Conservation (phyloP, 2,113 vertebrate genomes). For the Erinaceus europaeus region DNA sequence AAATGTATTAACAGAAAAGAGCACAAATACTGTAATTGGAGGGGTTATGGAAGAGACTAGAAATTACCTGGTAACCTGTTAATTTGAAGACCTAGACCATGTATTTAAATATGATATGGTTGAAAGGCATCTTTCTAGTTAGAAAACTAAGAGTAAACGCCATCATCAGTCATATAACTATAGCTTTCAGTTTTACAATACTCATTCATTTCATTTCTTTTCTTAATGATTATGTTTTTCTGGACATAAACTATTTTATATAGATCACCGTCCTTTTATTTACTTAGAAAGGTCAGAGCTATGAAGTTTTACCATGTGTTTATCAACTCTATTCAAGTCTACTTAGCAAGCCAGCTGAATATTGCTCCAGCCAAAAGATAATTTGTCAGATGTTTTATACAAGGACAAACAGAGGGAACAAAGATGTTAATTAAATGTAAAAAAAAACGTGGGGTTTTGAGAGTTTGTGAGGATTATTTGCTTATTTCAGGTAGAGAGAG, state of each 20-base stretch:
- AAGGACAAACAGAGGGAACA: constrained; percentile 7
- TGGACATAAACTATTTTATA: constrained; percentile 4
- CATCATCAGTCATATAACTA: constrained; percentile 22
- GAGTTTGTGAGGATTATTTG: not conserved
- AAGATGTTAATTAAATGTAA: not conserved
- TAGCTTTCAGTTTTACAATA: constrained; percentile 36
- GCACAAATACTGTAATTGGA: constrained; percentile 50
- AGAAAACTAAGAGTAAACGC: constrained; percentile 22
- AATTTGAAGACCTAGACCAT: constrained; percentile 42
- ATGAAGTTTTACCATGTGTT: not conserved
- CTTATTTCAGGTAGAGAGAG: too few species aligned
- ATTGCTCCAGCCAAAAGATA: not conserved
- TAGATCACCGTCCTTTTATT: constrained; percentile 26
- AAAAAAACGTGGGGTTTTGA: not conserved
- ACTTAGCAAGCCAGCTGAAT: not conserved
- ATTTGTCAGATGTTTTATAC: constrained; percentile 45
- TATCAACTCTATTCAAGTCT: not conserved
- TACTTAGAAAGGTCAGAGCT: constrained; percentile 7
- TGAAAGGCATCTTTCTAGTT: constrained; percentile 47
- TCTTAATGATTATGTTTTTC: constrained; percentile 23
- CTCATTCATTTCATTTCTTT: not conserved
- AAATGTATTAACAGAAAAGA: constrained; percentile 44
- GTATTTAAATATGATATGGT: constrained; percentile 26
- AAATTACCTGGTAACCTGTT: constrained; percentile 46
- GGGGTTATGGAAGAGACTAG: constrained; percentile 15